These are phyloP conservation scores for Agrypnia vestita DNA, from an alignment of 1,140 invertebrate species.

Conservation along the genomic window DNA sequence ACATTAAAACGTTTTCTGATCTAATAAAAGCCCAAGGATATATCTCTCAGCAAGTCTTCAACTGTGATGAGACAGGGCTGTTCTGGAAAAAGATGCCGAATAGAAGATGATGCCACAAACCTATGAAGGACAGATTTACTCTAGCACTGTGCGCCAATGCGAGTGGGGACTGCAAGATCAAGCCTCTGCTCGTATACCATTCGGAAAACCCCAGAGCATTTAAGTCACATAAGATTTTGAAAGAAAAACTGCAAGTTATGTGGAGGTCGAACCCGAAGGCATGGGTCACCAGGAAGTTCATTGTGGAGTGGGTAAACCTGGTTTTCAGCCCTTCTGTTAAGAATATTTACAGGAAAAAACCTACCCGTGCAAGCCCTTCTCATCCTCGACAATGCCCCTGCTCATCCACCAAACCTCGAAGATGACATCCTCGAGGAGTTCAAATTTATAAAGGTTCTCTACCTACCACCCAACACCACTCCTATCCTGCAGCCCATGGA, in stretches of 20 bases:
- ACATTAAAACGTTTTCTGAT: background rate
- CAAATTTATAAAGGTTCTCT: conserved; percentile 60
- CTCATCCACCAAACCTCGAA: conserved; percentile 62
- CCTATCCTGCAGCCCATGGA: conserved; percentile 71
- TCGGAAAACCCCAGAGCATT: background rate
- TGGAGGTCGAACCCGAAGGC: no score
- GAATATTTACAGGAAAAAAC: conserved; percentile 63
- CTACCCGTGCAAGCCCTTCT: conserved; percentile 63
- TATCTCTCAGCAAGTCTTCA: conserved; percentile 65
- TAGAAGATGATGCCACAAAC: conserved; percentile 67
- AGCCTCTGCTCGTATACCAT: background rate
- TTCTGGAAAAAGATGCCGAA: conserved; percentile 64
- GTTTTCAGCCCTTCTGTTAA: conserved; percentile 64
- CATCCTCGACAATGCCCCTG: conserved; percentile 64
- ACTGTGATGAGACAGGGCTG: conserved; percentile 65
- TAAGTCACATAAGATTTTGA: no score
- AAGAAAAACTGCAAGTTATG: no score
- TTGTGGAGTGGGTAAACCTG: conserved; percentile 56
- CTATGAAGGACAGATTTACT: conserved; percentile 69
- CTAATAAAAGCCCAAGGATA: conserved; percentile 62
- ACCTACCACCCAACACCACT: conserved; percentile 69
- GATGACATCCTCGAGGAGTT: conserved; percentile 61
- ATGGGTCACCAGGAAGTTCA: no score
- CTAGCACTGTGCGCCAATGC: conserved; percentile 66
- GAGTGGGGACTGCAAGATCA: conserved; percentile 64